Base-by-base conservation (phyloP, 2,888 invertebrate genomes). In the Pachliopta kotzebuea region DNA sequence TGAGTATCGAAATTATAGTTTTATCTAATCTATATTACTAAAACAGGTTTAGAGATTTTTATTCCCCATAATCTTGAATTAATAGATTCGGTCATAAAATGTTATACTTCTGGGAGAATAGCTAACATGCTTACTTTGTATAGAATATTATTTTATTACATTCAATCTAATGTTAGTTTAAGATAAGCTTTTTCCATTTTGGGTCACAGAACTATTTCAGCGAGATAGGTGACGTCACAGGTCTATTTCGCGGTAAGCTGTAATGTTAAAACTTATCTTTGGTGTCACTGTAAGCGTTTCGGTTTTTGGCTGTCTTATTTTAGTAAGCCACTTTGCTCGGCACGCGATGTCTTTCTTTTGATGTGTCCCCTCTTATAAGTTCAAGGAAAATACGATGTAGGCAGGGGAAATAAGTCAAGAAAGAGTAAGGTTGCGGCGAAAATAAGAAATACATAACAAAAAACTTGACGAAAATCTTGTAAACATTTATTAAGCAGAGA, bases 201-300 rank as follows among this genome's bases (percentile, higher is more conserved):
- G 3, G 50, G 20, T 21, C 21, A 52, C 20, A 21, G 21, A 9
- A 52, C 7, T 23, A 21, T 52, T 21, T 20, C 20, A 4, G 0
- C 21, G 45, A 52, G 11, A 11, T 21, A 52, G 7, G n/a, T 21
- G 21, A 52, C 9, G 21, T 52, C 21, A 52, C 11, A 52, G 21
- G 50, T 21, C 2, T 52, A 21, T 52, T 52, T 52, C 21, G 9
- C 21, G 50, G 23, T 21, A 21, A 52, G 50, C 14, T 21, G 50
- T 18, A 52, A 23, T 21, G 50, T 52, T 20, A 14, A 50, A 52
- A 52, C 50, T 21, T 52, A 21, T 52, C 50, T 52, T 11, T 20
- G 21, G 50, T 23, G 20, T 52, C 50, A 21, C 50, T 52, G 50
- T 21, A 20, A 52, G 50, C 50, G n/a, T 52, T 52, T 52, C 50